Conservation (phyloP, 2,113 vertebrate species). For the Chrysemys picta region DNA sequence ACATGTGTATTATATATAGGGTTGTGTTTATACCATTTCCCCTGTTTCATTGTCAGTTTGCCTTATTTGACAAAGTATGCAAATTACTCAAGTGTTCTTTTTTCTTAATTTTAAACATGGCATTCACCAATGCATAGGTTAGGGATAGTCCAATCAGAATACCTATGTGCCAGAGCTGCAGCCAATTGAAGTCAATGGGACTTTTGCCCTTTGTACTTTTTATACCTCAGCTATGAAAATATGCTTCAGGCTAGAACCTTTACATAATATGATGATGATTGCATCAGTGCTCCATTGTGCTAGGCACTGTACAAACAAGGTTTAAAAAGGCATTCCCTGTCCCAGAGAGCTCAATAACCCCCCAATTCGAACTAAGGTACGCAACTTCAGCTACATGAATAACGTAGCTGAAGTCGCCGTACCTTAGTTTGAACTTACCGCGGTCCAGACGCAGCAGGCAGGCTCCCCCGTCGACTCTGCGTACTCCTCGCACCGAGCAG, state of each 20-base stretch:
- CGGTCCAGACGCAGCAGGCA: too few species aligned
- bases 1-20: background rate
- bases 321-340: background rate
- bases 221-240: background rate
- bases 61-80: rapidly evolving
- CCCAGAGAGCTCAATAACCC: rapidly evolving
- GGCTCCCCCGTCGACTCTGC: too few species aligned
- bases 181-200: background rate
- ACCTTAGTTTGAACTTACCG: too few species aligned
- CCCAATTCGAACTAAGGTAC: too few species aligned
- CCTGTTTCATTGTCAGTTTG: background rate
- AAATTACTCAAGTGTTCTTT: background rate
- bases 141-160: background rate
- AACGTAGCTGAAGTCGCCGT: too few species aligned
- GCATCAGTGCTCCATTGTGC: rapidly evolving
- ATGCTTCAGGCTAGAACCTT: background rate
- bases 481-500: too few species aligned
- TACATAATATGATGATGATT: background rate
- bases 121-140: background rate
- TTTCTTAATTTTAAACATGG: background rate
- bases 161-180: background rate
- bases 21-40: background rate
- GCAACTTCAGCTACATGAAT: too few species aligned
- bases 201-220: background rate
- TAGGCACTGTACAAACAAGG: background rate